Conservation (phyloP, 1,140 invertebrate genomes). For the Acyrthosiphon pisum region DNA sequence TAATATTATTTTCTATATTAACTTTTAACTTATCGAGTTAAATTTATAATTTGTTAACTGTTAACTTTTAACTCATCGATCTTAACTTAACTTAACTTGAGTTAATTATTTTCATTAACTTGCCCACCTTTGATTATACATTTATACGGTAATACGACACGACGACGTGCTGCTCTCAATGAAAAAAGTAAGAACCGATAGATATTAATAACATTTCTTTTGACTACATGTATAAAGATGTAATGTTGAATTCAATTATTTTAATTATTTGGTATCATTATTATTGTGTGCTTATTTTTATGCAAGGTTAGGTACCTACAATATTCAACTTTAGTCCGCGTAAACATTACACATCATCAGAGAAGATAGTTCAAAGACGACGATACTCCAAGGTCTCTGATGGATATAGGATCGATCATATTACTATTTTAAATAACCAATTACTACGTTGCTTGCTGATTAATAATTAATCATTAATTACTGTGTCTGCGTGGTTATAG, state of each 20-base stretch:
- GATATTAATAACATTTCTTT: background rate
- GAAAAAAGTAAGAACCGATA: no score
- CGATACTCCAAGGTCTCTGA: background rate
- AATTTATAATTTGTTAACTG: no score
- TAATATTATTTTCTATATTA: no score
- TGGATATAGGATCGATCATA: background rate
- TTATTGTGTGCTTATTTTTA: background rate
- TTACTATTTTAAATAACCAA: constrained; percentile 2
- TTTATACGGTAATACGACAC: no score
- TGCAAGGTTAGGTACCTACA: background rate
- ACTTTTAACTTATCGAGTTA: no score
- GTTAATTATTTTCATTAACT: no score
- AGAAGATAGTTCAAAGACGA: constrained; percentile 1
- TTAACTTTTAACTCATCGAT: no score
- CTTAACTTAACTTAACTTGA: no score
- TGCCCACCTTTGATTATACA: no score
- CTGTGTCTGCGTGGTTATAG: background rate
- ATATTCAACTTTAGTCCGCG: background rate
- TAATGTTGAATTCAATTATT: background rate
- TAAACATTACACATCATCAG: background rate
- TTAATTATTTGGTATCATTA: background rate
- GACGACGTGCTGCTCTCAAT: no score
- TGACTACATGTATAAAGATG: background rate
- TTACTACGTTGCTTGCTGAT: background rate
- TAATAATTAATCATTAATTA: constrained; percentile 4